phyloP scores from a whole-genome alignment of 2,888 invertebrate genomes.

The Tricholauxania praeusta region DNA sequence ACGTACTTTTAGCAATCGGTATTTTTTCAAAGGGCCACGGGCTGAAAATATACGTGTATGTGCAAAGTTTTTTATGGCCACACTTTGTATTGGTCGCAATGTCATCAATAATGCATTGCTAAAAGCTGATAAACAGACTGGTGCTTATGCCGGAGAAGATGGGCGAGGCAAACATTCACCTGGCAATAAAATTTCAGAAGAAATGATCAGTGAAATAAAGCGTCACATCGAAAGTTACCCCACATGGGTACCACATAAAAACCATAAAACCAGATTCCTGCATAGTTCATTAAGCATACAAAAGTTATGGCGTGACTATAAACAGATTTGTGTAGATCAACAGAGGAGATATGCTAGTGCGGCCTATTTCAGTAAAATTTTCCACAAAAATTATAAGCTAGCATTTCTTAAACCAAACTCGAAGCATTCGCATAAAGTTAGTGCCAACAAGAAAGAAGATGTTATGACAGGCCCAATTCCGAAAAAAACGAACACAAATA shows the following conservation, averaged over 20 bases:
- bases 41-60: conserved; percentile 49
- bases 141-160: conserved; percentile 46
- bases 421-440: conserved; percentile 41
- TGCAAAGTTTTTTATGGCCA: conserved; percentile 45
- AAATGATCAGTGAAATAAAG: conserved; percentile 40
- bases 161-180: conserved; percentile 41
- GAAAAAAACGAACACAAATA: conserved; percentile 45
- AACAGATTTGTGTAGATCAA: conserved; percentile 39
- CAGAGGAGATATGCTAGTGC: conserved; percentile 40
- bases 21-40: conserved; percentile 42
- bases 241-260: conserved; percentile 48
- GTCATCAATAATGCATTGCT: conserved; percentile 45
- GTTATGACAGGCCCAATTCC: not conserved
- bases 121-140: conserved; percentile 48
- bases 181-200: conserved; percentile 45
- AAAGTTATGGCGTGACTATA: conserved; percentile 47
- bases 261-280: conserved; percentile 45
- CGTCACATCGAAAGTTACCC: conserved; percentile 49
- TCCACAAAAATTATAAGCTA: conserved; percentile 46
- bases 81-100: conserved; percentile 44
- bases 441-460: conserved; percentile 26
- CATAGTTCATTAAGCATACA: conserved; percentile 48
- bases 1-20: conserved; percentile 46
- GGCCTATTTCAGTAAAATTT: conserved; percentile 43
- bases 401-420: conserved; percentile 43